A percentile compares a stretch with the other conserved stretches of the same genome.
Evolutionary conservation across 1,140 invertebrate genomes (phyloP).

Genomic region (Armadillidium nasatum): DNA sequence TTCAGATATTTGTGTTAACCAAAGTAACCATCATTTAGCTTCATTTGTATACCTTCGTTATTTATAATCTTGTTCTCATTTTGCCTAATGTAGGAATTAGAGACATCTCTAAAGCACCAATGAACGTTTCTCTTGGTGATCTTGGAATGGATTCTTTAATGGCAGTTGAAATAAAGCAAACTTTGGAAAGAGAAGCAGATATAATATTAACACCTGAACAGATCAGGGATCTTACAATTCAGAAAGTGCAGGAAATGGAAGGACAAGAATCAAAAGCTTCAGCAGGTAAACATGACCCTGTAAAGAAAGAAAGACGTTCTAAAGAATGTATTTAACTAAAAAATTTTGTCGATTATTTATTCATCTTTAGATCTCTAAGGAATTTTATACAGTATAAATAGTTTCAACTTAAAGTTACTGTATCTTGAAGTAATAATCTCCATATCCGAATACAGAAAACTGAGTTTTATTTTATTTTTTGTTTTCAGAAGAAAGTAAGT

Average conservation of each 20-base stretch:
- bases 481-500: too few species aligned
- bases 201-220: constrained; percentile 81
- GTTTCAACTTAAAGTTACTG: too few species aligned
- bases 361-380: too few species aligned
- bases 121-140: constrained; percentile 73
- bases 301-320: too few species aligned
- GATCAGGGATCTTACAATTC: constrained; percentile 74
- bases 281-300: constrained; percentile 43
- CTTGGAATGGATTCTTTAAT: constrained; percentile 96
- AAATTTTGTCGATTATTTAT: too few species aligned
- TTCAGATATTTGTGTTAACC: background rate
- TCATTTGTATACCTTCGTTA: constrained; percentile 31
- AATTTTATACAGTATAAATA: too few species aligned
- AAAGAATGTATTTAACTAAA: too few species aligned
- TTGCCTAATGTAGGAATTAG: constrained; percentile 59
- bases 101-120: constrained; percentile 68
- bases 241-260: constrained; percentile 64
- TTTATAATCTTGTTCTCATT: too few species aligned
- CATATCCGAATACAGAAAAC: too few species aligned
- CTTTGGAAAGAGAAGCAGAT: constrained; percentile 86
- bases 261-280: constrained; percentile 47
- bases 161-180: constrained; percentile 97
- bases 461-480: too few species aligned
- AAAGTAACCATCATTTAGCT: background rate
- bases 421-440: too few species aligned